phyloP scores from a whole-genome alignment of 1,140 invertebrate species.

The Drosophila seguyi region DNA sequence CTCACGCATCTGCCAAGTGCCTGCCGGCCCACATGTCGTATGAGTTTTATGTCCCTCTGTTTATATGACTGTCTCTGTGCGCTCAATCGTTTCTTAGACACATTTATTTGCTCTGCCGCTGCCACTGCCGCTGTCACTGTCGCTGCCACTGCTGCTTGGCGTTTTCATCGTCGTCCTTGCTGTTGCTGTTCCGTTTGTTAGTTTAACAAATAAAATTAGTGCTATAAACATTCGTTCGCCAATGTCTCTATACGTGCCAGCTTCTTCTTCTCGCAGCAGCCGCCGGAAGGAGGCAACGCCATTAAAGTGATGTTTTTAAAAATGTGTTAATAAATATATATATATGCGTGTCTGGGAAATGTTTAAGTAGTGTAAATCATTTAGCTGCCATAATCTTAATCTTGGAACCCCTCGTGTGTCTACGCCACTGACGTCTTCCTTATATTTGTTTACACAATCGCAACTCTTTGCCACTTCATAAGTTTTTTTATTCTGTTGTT shows the following conservation, averaged over 20 bases:
- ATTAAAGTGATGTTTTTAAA: conserved; percentile 19
- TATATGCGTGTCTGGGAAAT: neutral
- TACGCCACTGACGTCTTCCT: conserved; percentile 30
- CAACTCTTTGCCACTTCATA: conserved; percentile 71
- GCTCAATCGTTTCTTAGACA: conserved; percentile 63
- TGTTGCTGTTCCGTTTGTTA: conserved; percentile 53
- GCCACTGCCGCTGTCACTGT: conserved; percentile 26
- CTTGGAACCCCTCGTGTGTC: neutral
- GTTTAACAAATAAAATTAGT: conserved; percentile 81
- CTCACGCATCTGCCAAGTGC: conserved; percentile 67
- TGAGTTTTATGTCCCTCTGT: conserved; percentile 69
- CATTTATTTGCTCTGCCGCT: conserved; percentile 66
- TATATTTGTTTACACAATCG: conserved; percentile 71
- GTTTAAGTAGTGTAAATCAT: conserved; percentile 13
- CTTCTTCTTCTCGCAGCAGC: neutral
- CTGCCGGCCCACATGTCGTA: conserved; percentile 63
- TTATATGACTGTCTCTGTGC: conserved; percentile 50
- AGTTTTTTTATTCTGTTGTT: conserved; percentile 43
- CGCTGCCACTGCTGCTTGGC: conserved; percentile 17
- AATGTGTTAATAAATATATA: conserved; percentile 5
- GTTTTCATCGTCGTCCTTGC: conserved; percentile 17
- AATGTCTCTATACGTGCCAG: conserved; percentile 37
- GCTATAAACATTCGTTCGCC: conserved; percentile 74
- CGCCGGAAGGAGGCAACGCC: neutral
- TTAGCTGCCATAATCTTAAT: conserved; percentile 13